A percentile compares a stretch with the other conserved stretches of the same genome.
Conservation (phyloP, 2,797 vertebrate species). For the Bradypus variegatus region DNA sequence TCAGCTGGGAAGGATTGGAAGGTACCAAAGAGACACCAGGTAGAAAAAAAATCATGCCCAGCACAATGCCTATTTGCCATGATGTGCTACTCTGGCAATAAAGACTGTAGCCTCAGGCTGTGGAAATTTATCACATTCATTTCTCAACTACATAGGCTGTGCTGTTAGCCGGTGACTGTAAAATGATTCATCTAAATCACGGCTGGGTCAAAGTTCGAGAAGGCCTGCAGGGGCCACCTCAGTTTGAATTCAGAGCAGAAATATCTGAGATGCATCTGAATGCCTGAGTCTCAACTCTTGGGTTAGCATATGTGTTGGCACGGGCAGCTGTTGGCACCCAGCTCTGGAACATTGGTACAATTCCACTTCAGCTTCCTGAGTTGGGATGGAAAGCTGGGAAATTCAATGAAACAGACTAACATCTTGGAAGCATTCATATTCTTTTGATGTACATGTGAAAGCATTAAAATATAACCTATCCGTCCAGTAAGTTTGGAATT, state of each 20-base stretch:
- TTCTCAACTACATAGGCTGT: neutral
- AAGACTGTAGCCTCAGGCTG: neutral
- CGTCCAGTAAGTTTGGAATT: neutral
- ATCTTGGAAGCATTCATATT: slow-evolving; percentile 43
- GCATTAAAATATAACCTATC: slow-evolving; percentile 15
- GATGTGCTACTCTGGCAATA: neutral
- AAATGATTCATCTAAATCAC: slow-evolving; percentile 12
- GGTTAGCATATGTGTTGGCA: neutral
- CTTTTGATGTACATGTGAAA: slow-evolving; percentile 38
- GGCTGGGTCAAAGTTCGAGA: neutral
- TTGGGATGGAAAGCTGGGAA: slow-evolving; percentile 37
- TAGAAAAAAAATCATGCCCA: neutral
- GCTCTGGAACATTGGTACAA: neutral
- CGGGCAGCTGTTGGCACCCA: neutral
- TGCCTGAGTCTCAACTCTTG: neutral
- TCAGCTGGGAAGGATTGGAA: neutral
- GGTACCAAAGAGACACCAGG: neutral
- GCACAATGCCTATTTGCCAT: neutral
- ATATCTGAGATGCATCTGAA: neutral
- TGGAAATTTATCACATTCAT: neutral
- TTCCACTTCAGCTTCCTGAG: slow-evolving; percentile 17
- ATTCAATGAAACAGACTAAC: slow-evolving; percentile 37
- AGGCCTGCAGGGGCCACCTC: neutral
- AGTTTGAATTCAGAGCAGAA: neutral
- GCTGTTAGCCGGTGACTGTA: neutral